These are phyloP conservation scores for Microcebus griseorufus DNA, from an alignment of 2,113 vertebrate species.

Conservation along the genomic window DNA sequence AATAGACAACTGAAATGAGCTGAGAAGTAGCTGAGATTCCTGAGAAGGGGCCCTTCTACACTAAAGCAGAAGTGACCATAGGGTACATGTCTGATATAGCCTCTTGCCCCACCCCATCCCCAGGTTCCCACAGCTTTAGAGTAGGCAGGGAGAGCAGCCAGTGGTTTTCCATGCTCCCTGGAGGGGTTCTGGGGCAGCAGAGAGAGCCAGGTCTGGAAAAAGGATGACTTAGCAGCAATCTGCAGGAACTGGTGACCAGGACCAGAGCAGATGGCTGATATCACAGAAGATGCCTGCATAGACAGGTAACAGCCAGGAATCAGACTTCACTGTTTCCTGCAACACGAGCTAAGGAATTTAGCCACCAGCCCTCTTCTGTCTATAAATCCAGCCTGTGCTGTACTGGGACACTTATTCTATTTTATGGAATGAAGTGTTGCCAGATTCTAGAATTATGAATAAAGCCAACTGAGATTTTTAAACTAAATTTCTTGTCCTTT, in stretches of 20 bases:
- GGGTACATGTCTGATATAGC: neutral
- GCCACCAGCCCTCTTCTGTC: neutral
- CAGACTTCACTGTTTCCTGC: neutral
- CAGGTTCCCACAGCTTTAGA: neutral
- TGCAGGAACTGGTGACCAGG: neutral
- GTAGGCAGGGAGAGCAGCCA: neutral
- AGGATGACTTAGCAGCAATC: neutral
- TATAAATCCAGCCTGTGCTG: neutral
- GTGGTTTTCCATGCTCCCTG: neutral
- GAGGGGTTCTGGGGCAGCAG: neutral
- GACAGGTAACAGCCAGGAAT: neutral
- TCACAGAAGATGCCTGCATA: neutral
- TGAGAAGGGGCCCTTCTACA: neutral
- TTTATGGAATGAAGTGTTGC: neutral
- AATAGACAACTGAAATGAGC: neutral
- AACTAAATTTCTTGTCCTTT: neutral
- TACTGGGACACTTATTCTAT: neutral
- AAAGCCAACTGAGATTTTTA: neutral
- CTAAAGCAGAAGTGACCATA: neutral
- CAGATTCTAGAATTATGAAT: neutral
- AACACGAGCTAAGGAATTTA: neutral
- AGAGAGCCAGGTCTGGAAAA: neutral
- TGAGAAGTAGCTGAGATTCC: neutral
- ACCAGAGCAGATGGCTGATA: neutral
- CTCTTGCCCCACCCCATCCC: accelerated